Conservation (phyloP, 2,888 invertebrate species). For the Anthophora plumipes region DNA sequence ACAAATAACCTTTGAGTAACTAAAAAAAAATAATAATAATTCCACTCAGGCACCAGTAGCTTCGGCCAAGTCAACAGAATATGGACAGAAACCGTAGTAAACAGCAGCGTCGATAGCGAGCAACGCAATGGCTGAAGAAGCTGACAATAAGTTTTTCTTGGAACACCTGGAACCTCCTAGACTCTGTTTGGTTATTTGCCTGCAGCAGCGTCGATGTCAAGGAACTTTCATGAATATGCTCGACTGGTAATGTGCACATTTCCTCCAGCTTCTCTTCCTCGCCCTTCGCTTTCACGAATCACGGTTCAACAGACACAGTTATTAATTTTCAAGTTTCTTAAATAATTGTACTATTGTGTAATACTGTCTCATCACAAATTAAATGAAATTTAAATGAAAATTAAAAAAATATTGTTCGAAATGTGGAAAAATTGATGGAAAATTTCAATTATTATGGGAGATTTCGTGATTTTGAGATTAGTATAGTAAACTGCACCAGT, state of each 20-base stretch:
- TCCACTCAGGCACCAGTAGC: no score
- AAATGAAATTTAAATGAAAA: no score
- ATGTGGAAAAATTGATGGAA: no score
- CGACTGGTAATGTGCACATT: conserved; percentile 64
- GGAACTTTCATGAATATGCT: conserved; percentile 74
- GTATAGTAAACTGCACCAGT: no score
- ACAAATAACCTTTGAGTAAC: no score
- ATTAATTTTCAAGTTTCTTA: no score
- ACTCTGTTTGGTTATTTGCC: conserved; percentile 69
- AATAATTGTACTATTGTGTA: no score
- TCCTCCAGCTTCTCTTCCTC: conserved; percentile 55
- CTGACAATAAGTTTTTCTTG: conserved; percentile 32
- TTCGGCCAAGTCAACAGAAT: not conserved
- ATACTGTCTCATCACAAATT: no score
- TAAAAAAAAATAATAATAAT: no score
- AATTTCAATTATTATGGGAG: no score
- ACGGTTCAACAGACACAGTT: conserved; percentile 7
- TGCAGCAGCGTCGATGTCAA: conserved; percentile 70
- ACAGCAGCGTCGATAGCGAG: not conserved
- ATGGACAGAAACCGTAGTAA: not conserved
- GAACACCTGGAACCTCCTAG: conserved; percentile 36
- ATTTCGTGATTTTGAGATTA: no score
- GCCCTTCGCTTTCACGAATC: not conserved
- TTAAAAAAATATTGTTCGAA: no score
- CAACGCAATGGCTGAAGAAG: not conserved